phyloP scores from a whole-genome alignment of 2,888 invertebrate genomes.

The Erpobdella octoculata region DNA sequence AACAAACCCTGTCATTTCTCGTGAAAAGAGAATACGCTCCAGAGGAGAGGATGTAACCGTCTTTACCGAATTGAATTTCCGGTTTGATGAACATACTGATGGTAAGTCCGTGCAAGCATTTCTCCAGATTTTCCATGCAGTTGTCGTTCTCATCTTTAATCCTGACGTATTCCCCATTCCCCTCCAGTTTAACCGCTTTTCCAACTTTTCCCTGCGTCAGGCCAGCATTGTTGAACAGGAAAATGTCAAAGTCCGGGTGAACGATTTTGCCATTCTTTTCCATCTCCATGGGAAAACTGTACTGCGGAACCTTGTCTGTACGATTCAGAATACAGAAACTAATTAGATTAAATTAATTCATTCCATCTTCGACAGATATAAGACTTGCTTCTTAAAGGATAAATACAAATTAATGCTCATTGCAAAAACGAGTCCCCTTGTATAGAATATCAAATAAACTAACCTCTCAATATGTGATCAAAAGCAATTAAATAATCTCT shows the following conservation, averaged over 20 bases:
- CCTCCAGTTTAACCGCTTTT: constrained; percentile 42
- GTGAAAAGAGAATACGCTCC: constrained; percentile 46
- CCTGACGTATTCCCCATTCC: constrained; percentile 43
- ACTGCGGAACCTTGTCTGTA: constrained; percentile 45
- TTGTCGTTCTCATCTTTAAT: constrained; percentile 41
- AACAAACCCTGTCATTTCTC: constrained; percentile 35
- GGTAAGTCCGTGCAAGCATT: constrained; percentile 36
- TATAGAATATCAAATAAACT: background rate
- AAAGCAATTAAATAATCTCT: constrained; percentile 42
- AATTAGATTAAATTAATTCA: too few species aligned
- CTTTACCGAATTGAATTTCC: constrained; percentile 30
- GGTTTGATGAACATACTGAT: constrained; percentile 32
- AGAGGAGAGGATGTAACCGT: constrained; percentile 43
- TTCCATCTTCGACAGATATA: too few species aligned
- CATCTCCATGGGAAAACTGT: constrained; percentile 47
- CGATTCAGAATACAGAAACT: too few species aligned
- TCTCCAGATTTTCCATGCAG: constrained; percentile 45
- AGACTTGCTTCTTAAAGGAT: too few species aligned
- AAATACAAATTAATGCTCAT: too few species aligned
- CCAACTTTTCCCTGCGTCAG: constrained; percentile 43
- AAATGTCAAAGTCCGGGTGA: constrained; percentile 44
- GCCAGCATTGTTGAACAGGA: constrained; percentile 43
- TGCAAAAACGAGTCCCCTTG: too few species aligned
- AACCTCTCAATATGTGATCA: constrained; percentile 36
- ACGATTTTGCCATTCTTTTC: constrained; percentile 38